A percentile compares a stretch with the other conserved stretches of the same genome.
Conservation (phyloP, 1,140 invertebrate species). For the Zaprionus davidi region DNA sequence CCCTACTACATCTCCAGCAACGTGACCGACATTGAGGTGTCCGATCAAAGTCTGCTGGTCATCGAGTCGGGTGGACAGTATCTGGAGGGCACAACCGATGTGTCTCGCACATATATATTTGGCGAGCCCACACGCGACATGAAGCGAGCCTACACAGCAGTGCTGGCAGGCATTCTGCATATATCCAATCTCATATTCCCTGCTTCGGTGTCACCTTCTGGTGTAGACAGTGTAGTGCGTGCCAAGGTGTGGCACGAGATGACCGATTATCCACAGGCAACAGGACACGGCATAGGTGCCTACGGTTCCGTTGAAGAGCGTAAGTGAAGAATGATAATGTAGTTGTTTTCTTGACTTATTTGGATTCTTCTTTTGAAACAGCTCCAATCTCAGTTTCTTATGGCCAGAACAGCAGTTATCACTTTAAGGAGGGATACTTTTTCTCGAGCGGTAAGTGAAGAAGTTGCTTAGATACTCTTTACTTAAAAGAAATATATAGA, state of each 20-base stretch:
- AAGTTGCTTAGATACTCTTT: too few relatives aligned
- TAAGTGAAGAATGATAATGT: conserved; percentile 29
- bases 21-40: conserved; percentile 90
- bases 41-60: conserved; percentile 88
- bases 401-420: conserved; percentile 85
- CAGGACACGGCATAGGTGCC: conserved; percentile 95
- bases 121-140: conserved; percentile 91
- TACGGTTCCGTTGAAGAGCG: conserved; percentile 87
- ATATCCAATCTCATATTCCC: conserved; percentile 89
- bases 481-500: too few relatives aligned
- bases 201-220: conserved; percentile 87
- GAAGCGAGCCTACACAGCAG: conserved; percentile 93
- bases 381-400: conserved; percentile 90
- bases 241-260: conserved; percentile 92
- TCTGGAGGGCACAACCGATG: conserved; percentile 95
- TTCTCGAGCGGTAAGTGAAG: conserved; percentile 90
- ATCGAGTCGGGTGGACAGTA: conserved; percentile 91
- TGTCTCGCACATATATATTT: conserved; percentile 96
- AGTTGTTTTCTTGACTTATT: not conserved
- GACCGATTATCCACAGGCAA: conserved; percentile 93
- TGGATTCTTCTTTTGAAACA: conserved; percentile 77
- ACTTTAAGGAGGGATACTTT: conserved; percentile 93
- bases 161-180: conserved; percentile 94
- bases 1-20: conserved; percentile 95
- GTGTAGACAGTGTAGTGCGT: conserved; percentile 91